A percentile compares a stretch with the other conserved stretches of the same genome.
phyloP scores from a whole-genome alignment of 2,113 vertebrate species.

The Larimichthys polyactis region DNA sequence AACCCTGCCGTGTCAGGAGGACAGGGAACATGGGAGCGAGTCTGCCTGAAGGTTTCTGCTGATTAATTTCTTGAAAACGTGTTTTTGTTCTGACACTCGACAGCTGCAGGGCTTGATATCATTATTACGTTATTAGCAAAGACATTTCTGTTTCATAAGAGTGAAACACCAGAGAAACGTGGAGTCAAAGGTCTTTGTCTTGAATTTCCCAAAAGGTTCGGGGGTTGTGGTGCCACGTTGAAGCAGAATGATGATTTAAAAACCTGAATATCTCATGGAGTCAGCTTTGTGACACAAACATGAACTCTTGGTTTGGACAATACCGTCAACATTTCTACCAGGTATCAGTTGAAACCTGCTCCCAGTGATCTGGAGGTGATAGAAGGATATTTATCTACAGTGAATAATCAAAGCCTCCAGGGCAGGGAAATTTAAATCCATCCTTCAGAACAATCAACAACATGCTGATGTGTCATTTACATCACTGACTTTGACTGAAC shows the following conservation, averaged over 20 bases:
- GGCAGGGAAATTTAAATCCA: too few relatives aligned
- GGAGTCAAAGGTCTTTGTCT: background rate
- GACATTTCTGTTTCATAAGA: background rate
- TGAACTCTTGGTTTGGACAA: too few relatives aligned
- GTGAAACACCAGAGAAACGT: background rate
- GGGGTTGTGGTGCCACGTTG: background rate
- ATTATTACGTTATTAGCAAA: background rate
- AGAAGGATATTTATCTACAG: too few relatives aligned
- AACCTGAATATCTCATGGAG: background rate
- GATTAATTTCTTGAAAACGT: background rate
- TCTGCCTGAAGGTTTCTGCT: background rate
- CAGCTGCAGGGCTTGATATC: constrained; percentile 1
- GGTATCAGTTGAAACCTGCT: too few relatives aligned
- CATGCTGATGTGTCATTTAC: too few relatives aligned
- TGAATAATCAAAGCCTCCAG: too few relatives aligned
- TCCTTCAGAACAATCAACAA: too few relatives aligned
- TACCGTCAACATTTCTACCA: too few relatives aligned
- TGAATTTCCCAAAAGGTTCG: too few relatives aligned
- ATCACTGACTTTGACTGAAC: too few relatives aligned
- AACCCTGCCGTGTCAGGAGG: background rate
- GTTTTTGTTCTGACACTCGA: background rate
- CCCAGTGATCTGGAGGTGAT: too few relatives aligned
- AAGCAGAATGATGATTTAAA: background rate
- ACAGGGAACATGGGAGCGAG: background rate
- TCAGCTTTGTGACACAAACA: too few relatives aligned